Conservation (phyloP, 1,140 invertebrate species). For the Drosophila sp. region DNA sequence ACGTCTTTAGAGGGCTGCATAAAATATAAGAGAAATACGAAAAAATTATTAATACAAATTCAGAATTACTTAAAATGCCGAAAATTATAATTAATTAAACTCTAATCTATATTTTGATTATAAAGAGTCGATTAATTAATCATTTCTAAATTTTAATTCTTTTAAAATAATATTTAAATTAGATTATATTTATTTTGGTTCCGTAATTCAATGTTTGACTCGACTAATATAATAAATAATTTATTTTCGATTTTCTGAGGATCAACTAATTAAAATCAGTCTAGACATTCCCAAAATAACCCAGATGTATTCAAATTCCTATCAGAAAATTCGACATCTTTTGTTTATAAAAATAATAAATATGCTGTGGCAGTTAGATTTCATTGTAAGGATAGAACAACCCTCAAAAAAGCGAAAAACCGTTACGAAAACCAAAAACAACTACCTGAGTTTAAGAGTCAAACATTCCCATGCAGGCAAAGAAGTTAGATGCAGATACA, state of each 20-base stretch:
- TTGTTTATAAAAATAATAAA: not conserved
- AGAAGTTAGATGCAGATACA: not conserved
- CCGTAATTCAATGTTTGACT: no score
- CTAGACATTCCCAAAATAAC: no score
- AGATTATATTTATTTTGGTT: no score
- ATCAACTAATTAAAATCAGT: not conserved
- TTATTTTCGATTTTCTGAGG: no score
- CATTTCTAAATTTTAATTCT: no score
- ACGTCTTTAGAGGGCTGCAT: slow-evolving; percentile 86
- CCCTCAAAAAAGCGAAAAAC: slow-evolving; percentile 33
- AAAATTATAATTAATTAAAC: no score
- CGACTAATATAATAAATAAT: not conserved
- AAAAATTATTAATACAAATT: not conserved
- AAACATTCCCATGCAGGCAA: slow-evolving; percentile 64
- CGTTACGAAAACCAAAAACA: slow-evolving; percentile 56
- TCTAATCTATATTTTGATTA: no score
- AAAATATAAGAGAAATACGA: not conserved
- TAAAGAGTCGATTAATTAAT: no score
- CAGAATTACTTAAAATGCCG: not conserved
- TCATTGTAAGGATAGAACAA: slow-evolving; percentile 6
- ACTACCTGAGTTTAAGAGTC: slow-evolving; percentile 55
- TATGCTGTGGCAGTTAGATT: slow-evolving; percentile 10
- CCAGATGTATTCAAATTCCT: no score
- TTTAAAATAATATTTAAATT: no score
- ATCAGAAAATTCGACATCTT: slow-evolving; percentile 19